phyloP scores from a whole-genome alignment of 2,888 invertebrate genomes.

The Eupsilia transversa region DNA sequence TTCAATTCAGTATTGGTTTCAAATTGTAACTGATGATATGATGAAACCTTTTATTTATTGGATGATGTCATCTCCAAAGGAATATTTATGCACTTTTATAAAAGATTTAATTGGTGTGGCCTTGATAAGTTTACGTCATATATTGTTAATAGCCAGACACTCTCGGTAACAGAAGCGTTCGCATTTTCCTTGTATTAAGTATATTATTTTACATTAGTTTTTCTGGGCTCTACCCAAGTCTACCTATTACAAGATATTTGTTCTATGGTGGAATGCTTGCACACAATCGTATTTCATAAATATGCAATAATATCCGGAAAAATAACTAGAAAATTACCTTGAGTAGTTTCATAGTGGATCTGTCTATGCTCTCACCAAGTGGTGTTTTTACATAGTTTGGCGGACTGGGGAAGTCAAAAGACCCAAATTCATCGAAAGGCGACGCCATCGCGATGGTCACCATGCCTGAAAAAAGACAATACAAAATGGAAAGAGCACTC shows the following conservation, averaged over 20 bases:
- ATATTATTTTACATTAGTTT: slow-evolving; percentile 2
- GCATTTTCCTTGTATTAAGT: slow-evolving; percentile 16
- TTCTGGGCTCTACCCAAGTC: neutral
- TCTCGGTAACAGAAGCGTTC: neutral
- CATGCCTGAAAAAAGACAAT: slow-evolving; percentile 41
- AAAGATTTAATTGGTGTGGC: neutral
- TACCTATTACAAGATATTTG: neutral
- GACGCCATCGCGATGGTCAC: slow-evolving; percentile 35
- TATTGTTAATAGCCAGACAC: neutral
- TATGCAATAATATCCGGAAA: neutral
- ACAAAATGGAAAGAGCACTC: neutral
- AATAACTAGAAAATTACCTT: slow-evolving; percentile 68
- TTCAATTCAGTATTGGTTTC: neutral
- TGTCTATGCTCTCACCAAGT: slow-evolving; percentile 75
- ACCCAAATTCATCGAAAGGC: slow-evolving; percentile 12
- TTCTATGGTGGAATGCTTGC: neutral
- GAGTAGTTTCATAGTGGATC: slow-evolving; percentile 76
- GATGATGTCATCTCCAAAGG: neutral
- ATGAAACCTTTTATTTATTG: neutral
- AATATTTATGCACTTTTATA: neutral
- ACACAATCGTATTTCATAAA: neutral
- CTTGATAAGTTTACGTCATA: slow-evolving; percentile 7
- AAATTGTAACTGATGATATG: too few relatives aligned
- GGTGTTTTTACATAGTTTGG: slow-evolving; percentile 71
- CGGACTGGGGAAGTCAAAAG: neutral